phyloP scores from a whole-genome alignment of 2,888 invertebrate species.

The Marasmarcha lunaedactyla region DNA sequence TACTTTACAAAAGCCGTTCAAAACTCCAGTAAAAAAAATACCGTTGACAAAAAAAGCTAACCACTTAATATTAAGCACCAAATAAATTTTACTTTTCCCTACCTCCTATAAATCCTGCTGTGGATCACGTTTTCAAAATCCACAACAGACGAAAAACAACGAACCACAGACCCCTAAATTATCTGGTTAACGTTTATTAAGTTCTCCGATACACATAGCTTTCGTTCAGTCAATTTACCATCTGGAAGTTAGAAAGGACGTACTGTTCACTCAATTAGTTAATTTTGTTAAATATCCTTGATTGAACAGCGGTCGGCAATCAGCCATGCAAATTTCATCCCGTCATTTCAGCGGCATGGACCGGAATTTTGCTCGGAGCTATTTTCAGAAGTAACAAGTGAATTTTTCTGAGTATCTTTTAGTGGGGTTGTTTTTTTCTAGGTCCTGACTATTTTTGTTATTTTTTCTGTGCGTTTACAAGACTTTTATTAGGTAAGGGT shows the following conservation, averaged over 20 bases:
- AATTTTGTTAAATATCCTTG: slow-evolving; percentile 69
- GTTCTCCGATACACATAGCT: slow-evolving; percentile 43
- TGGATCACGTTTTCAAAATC: background rate
- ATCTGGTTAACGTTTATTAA: slow-evolving; percentile 47
- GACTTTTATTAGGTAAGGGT: too few relatives aligned
- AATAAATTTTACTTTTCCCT: too few relatives aligned
- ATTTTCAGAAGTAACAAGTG: background rate
- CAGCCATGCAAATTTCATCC: slow-evolving; percentile 62
- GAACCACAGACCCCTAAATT: slow-evolving; percentile 25
- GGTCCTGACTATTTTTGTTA: too few relatives aligned
- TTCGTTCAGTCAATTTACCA: slow-evolving; percentile 42
- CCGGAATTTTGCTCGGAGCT: slow-evolving; percentile 16
- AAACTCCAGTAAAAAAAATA: too few relatives aligned
- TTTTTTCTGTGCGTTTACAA: too few relatives aligned
- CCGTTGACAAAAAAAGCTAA: too few relatives aligned
- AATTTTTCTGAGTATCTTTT: background rate
- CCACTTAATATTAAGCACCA: too few relatives aligned
- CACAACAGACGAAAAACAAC: slow-evolving; percentile 9
- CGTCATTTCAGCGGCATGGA: slow-evolving; percentile 38
- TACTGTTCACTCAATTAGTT: slow-evolving; percentile 66
- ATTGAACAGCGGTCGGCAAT: slow-evolving; percentile 68
- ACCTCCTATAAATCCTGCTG: too few relatives aligned
- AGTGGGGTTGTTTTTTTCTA: too few relatives aligned
- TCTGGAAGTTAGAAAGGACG: slow-evolving; percentile 31
- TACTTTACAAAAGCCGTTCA: too few relatives aligned